Conservation (phyloP, 1,140 invertebrate genomes). For the Coenobita brevimanus region DNA sequence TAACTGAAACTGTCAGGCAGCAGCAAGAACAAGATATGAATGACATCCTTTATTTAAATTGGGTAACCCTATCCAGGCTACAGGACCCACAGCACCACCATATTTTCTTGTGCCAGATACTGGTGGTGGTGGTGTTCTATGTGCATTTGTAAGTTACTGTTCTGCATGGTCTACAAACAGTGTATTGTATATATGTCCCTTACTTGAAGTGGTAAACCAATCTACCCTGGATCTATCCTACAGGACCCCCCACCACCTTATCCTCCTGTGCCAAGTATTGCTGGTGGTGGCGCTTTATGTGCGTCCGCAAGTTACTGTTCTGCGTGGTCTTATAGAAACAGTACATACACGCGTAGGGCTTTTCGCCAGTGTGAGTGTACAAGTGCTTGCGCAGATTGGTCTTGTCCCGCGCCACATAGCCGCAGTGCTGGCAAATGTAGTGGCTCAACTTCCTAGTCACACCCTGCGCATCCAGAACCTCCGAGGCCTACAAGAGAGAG, state of each 20-base stretch:
- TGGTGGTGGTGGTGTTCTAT: too few species aligned
- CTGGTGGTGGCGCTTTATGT: slow-evolving; percentile 51
- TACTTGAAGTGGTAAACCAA: too few species aligned
- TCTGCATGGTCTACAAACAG: too few species aligned
- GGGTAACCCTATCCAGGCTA: too few species aligned
- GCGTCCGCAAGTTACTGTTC: slow-evolving; percentile 60
- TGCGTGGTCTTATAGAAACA: slow-evolving; percentile 59
- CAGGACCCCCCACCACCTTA: slow-evolving; percentile 39
- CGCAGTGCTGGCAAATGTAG: slow-evolving; percentile 62
- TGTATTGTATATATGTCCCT: too few species aligned
- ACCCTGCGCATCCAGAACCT: slow-evolving; percentile 60
- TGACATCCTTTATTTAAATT: too few species aligned
- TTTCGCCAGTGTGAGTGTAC: slow-evolving; percentile 58
- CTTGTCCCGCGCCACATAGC: slow-evolving; percentile 64
- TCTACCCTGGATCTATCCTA: slow-evolving; percentile 7
- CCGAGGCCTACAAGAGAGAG: slow-evolving; percentile 57
- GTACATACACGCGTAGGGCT: slow-evolving; percentile 60
- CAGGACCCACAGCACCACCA: too few species aligned
- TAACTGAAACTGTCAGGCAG: too few species aligned
- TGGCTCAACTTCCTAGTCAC: slow-evolving; percentile 61
- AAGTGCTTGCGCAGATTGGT: slow-evolving; percentile 64
- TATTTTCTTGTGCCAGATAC: too few species aligned
- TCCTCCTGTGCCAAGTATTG: slow-evolving; percentile 44
- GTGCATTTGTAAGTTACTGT: too few species aligned
- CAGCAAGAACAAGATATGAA: too few species aligned